A percentile compares a stretch with the other conserved stretches of the same genome.
Conservation (phyloP, 2,888 invertebrate genomes). For the Eupelmus urozonus region DNA sequence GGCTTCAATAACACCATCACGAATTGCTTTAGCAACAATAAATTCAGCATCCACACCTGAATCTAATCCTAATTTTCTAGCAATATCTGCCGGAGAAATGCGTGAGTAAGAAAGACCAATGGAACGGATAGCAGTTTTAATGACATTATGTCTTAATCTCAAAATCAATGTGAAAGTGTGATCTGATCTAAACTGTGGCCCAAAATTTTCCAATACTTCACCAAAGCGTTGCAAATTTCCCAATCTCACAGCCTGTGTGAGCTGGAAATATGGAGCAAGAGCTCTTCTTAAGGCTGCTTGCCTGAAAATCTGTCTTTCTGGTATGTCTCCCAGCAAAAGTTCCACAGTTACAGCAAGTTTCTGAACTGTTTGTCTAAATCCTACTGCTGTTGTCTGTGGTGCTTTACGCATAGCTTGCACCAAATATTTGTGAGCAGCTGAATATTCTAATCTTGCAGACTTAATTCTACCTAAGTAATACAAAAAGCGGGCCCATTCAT, state of each 20-base stretch:
- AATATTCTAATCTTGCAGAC: conserved; percentile 98
- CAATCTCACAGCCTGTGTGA: conserved; percentile 97
- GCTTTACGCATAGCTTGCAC: conserved; percentile 97
- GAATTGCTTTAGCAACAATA: conserved; percentile 98
- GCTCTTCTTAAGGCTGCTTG: conserved; percentile 93
- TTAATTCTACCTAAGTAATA: conserved; percentile 98
- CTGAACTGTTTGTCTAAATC: conserved; percentile 98
- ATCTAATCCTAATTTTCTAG: conserved; percentile 94
- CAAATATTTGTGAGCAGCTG: conserved; percentile 97
- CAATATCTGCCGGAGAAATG: conserved; percentile 96
- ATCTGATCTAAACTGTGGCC: conserved; percentile 94
- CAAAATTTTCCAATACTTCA: conserved; percentile 93
- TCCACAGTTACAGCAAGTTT: conserved; percentile 97
- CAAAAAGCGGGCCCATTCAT: conserved; percentile 98
- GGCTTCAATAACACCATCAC: conserved; percentile 99
- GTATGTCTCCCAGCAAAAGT: conserved; percentile 96
- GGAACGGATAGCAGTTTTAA: conserved; percentile 97
- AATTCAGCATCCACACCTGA: conserved; percentile 99
- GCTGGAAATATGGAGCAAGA: conserved; percentile 95
- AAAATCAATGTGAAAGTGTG: conserved; percentile 97
- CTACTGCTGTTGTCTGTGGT: conserved; percentile 98
- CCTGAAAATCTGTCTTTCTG: conserved; percentile 96
- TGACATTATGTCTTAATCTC: conserved; percentile 97
- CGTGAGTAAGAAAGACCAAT: conserved; percentile 98
- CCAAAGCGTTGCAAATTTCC: conserved; percentile 97